These are phyloP conservation scores for Drosophila ananassae DNA, from an alignment of 1,140 invertebrate genomes.

Conservation along the genomic window DNA sequence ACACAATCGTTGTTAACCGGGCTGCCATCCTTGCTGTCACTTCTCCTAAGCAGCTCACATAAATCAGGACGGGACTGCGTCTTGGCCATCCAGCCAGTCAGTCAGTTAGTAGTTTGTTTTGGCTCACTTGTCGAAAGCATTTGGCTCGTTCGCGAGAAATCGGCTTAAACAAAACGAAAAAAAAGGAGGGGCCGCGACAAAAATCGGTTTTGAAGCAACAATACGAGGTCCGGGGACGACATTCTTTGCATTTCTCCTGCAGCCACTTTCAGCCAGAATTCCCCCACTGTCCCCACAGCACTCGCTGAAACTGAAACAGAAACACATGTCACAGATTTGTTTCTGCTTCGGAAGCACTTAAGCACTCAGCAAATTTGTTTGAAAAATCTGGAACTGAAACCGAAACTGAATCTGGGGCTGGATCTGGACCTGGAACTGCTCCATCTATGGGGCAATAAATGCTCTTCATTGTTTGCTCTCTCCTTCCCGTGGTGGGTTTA, in stretches of 20 bases:
- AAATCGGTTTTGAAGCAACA: slow-evolving; percentile 68
- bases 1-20: slow-evolving; percentile 25
- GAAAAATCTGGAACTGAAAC: slow-evolving; percentile 62
- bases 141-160: slow-evolving; percentile 47
- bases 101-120: slow-evolving; percentile 49
- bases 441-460: slow-evolving; percentile 41
- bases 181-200: slow-evolving; percentile 38
- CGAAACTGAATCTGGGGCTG: slow-evolving; percentile 12
- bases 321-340: slow-evolving; percentile 83
- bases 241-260: slow-evolving; percentile 67
- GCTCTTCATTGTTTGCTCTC: slow-evolving; percentile 41
- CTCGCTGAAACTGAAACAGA: slow-evolving; percentile 51
- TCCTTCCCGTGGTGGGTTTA: slow-evolving; percentile 44
- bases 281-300: neutral
- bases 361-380: slow-evolving; percentile 82
- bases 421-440: neutral
- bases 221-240: slow-evolving; percentile 32
- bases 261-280: slow-evolving; percentile 28
- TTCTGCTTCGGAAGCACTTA: slow-evolving; percentile 82
- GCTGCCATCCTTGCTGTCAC: slow-evolving; percentile 13
- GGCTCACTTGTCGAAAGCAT: slow-evolving; percentile 43
- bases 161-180: slow-evolving; percentile 66
- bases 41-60: slow-evolving; percentile 71
- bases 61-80: slow-evolving; percentile 50
- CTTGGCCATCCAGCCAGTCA: slow-evolving; percentile 46